Evolutionary conservation across 2,113 vertebrate genomes (phyloP).

Genomic region (Leuciscus idus): DNA sequence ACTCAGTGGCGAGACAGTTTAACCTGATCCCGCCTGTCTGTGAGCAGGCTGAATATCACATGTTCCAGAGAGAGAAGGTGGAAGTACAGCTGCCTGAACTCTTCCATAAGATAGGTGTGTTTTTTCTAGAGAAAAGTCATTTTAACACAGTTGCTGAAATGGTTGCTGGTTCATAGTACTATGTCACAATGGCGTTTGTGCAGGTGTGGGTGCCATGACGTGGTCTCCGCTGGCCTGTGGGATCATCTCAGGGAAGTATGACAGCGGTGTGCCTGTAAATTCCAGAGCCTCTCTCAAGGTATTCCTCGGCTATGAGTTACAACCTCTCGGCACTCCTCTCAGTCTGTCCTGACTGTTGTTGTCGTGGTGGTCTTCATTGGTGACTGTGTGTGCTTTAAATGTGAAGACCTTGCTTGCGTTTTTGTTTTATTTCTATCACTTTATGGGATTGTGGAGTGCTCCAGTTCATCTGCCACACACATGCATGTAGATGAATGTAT

Average conservation of each 20-base stretch:
- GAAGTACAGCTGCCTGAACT: constrained; percentile 91
- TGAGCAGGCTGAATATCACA: constrained; percentile 92
- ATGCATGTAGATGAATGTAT: not conserved
- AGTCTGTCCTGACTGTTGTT: not conserved
- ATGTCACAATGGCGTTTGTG: not conserved
- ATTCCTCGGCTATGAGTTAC: constrained; percentile 23
- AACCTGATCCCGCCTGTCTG: constrained; percentile 91
- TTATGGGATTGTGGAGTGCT: not conserved
- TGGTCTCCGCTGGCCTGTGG: constrained; percentile 93
- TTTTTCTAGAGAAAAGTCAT: not conserved
- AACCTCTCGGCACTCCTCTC: not conserved
- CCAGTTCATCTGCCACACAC: not conserved
- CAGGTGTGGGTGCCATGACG: constrained; percentile 91
- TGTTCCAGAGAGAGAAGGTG: constrained; percentile 95
- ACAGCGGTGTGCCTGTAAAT: constrained; percentile 83
- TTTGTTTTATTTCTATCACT: not conserved
- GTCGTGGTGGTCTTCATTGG: not conserved
- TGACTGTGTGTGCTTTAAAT: not conserved
- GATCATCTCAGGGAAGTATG: constrained; percentile 90
- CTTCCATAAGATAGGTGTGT: constrained; percentile 87
- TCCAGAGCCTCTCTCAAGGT: constrained; percentile 88
- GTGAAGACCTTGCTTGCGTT: not conserved
- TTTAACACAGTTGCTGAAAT: not conserved
- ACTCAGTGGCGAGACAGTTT: constrained; percentile 90
- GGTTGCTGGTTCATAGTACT: not conserved